Evolutionary conservation across 1,140 invertebrate genomes (phyloP).

Genomic region (Drosophila trapezifrons): DNA sequence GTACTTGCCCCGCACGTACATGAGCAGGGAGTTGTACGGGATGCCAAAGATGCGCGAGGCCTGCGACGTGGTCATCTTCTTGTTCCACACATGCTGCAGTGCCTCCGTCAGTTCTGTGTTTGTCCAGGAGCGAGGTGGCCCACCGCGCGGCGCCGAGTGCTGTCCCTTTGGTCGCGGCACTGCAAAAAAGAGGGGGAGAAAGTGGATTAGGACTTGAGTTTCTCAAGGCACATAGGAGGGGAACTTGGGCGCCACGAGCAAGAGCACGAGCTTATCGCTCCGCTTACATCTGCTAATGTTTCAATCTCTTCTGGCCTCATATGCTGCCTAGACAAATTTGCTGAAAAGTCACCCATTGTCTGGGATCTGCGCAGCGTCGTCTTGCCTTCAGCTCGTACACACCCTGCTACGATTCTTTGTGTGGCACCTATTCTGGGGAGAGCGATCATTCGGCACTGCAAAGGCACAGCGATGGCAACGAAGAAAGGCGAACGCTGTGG

Average conservation of each 20-base stretch:
- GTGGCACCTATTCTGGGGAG: constrained; percentile 52
- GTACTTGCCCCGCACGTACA: constrained; percentile 96
- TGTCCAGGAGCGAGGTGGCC: constrained; percentile 94
- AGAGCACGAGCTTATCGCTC: constrained; percentile 64
- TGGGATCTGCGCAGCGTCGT: constrained; percentile 17
- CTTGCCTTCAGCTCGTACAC: constrained; percentile 68
- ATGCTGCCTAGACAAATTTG: constrained; percentile 64
- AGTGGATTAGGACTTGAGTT: constrained; percentile 18
- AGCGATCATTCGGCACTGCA: constrained; percentile 26
- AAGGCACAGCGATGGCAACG: constrained; percentile 3
- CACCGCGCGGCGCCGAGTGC: constrained; percentile 93
- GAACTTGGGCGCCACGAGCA: constrained; percentile 6
- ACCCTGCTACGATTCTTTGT: constrained; percentile 56
- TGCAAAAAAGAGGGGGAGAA: constrained; percentile 61
- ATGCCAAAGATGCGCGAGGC: constrained; percentile 95
- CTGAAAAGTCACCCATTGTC: constrained; percentile 73
- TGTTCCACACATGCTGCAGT: constrained; percentile 95
- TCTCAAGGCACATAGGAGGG: constrained; percentile 4
- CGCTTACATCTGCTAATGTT: constrained; percentile 78
- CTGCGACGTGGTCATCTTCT: constrained; percentile 97
- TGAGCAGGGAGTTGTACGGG: constrained; percentile 94
- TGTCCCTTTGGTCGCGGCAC: constrained; percentile 92
- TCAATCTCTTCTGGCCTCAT: constrained; percentile 76
- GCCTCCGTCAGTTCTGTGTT: constrained; percentile 95
- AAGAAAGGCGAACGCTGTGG: constrained; percentile 53